A percentile compares a stretch with the other conserved stretches of the same genome.
Evolutionary conservation across 1,140 invertebrate genomes (phyloP).

Genomic region (Drosophila tristis): DNA sequence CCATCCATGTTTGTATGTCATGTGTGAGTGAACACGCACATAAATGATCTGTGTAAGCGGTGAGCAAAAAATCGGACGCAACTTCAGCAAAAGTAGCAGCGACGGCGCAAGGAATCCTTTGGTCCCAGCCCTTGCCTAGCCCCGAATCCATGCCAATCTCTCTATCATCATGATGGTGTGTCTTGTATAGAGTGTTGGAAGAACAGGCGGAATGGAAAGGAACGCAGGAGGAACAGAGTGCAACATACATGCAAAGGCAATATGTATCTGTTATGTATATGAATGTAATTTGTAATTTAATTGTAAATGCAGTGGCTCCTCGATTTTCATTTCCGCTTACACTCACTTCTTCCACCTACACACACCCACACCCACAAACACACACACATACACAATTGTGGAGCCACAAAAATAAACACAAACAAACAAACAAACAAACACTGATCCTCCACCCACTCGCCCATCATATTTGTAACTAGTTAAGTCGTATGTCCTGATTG

Average conservation of each 20-base stretch:
- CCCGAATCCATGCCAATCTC: conserved; percentile 3
- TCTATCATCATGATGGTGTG: not conserved
- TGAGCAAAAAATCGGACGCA: too few species aligned
- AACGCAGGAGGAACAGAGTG: conserved; percentile 5
- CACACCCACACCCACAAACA: not conserved
- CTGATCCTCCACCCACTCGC: not conserved
- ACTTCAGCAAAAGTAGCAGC: too few species aligned
- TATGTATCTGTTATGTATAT: conserved; percentile 54
- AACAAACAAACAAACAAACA: not conserved
- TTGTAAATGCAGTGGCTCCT: conserved; percentile 41
- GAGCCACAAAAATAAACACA: not conserved
- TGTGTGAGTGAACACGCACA: not conserved
- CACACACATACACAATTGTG: not conserved
- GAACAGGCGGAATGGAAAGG: not conserved
- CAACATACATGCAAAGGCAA: conserved; percentile 48
- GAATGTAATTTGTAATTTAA: conserved; percentile 45
- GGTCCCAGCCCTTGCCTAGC: not conserved
- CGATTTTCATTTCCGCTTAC: not conserved
- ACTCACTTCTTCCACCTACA: not conserved
- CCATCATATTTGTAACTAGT: conserved; percentile 45
- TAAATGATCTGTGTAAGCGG: not conserved
- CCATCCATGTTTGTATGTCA: conserved; percentile 23
- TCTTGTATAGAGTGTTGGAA: conserved; percentile 25
- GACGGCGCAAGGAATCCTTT: not conserved
- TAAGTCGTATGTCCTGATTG: conserved; percentile 39